Percentiles rank a stretch among this genome's conserved stretches.
Conservation (phyloP, 2,113 vertebrate genomes). For the Antechinus stuartii region DNA sequence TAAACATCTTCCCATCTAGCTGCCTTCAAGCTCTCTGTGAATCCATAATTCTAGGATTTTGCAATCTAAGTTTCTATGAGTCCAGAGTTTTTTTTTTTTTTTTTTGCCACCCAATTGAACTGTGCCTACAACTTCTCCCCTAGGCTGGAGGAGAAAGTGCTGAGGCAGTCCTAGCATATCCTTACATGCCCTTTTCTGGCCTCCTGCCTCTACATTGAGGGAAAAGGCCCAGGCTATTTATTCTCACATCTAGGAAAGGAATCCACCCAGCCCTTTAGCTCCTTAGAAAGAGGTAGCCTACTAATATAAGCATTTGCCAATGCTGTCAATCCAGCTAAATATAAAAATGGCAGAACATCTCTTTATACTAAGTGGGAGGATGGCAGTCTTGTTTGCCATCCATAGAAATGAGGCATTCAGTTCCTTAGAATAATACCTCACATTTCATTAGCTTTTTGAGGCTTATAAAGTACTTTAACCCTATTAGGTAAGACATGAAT, state of each 20-base stretch:
- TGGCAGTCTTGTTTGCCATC: neutral
- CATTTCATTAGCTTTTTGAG: neutral
- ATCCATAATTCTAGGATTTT: neutral
- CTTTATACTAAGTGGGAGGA: neutral
- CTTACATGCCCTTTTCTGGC: neutral
- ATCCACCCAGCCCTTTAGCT: neutral
- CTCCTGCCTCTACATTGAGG: neutral
- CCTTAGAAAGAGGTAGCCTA: neutral
- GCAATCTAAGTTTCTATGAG: neutral
- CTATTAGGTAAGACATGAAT: too few relatives aligned
- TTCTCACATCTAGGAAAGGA: neutral
- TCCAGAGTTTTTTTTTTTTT: neutral
- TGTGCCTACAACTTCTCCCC: neutral
- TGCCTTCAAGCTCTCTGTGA: neutral
- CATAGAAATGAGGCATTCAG: neutral
- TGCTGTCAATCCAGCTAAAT: neutral
- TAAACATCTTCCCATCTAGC: too few relatives aligned
- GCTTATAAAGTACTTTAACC: neutral
- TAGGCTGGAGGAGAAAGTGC: neutral
- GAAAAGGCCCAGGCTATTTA: neutral
- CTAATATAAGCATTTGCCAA: neutral
- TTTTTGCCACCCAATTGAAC: neutral
- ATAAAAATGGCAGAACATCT: neutral
- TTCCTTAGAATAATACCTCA: neutral
- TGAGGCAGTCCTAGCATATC: neutral